Conservation (phyloP, 2,797 vertebrate species). For the Brotula barbata region DNA sequence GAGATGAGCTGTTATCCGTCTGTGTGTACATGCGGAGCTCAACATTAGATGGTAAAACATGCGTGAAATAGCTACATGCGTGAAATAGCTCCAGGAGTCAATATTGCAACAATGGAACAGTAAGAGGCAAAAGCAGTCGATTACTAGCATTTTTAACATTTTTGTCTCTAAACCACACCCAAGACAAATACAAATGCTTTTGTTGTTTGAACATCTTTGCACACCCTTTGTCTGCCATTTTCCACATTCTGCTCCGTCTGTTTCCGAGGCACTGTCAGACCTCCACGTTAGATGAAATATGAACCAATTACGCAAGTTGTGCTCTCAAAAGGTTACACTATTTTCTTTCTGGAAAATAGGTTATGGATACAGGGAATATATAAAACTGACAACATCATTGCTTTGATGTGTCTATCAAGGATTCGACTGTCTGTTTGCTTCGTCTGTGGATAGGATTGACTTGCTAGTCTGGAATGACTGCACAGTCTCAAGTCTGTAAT, state of each 20-base stretch:
- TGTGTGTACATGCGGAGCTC: too few relatives aligned
- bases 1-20: too few relatives aligned
- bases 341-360: slow-evolving; percentile 67
- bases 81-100: slow-evolving; percentile 10
- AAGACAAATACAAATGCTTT: slow-evolving; percentile 25
- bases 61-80: neutral
- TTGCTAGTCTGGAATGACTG: slow-evolving; percentile 42
- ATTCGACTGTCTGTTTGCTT: slow-evolving; percentile 32
- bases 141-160: slow-evolving; percentile 30
- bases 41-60: slow-evolving; percentile 4
- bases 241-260: slow-evolving; percentile 60
- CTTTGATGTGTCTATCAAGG: slow-evolving; percentile 66
- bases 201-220: slow-evolving; percentile 44
- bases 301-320: slow-evolving; percentile 71
- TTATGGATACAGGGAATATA: slow-evolving; percentile 63
- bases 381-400: slow-evolving; percentile 57
- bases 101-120: slow-evolving; percentile 7
- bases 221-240: slow-evolving; percentile 51
- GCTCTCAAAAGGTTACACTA: slow-evolving; percentile 69
- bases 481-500: too few relatives aligned
- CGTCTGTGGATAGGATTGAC: slow-evolving; percentile 58
- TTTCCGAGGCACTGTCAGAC: slow-evolving; percentile 67
- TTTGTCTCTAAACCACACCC: slow-evolving; percentile 26
- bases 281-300: slow-evolving; percentile 72
- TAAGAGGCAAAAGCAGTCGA: slow-evolving; percentile 12